Evolutionary conservation across 1,140 invertebrate genomes (phyloP), one percentile per base, ranked within the genome.

Genomic region (Cydia fagiglandana): DNA sequence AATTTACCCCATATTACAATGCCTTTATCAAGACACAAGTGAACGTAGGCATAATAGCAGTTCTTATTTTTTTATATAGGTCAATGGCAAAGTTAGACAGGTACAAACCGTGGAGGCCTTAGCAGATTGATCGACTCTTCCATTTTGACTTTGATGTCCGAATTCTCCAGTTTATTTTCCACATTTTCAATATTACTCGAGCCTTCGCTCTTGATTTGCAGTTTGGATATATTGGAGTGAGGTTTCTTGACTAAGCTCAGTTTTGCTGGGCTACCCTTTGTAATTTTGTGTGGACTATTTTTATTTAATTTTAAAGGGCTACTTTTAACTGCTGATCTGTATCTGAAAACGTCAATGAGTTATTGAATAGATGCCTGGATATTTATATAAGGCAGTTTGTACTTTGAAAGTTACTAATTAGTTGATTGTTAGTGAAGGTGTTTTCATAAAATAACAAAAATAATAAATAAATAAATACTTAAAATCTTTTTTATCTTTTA

Each of bases 91-190:
- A 77, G n/a, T 38, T 70, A 56, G 34, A 6, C 34, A 56, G 45
- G 13, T 45, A 73, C 47, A 66, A 68, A 78, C 74, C 47, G 73
- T 10, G 75, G 50, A 53, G 80, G 79, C 20, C 78, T 77, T 75
- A 84, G 56, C 15, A 85, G 74, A 77, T 84, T 83, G 15, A 86
- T 80, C 13, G 83, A 86, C 38, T 84, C 78, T 20, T 86, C 81
- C 68, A 77, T 75, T 66, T 74, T 76, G 68, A 34, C 70, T 61
- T 61, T 61, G 73, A 77, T 24, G 73, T 76, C 4, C 47, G 28
- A 74, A 76, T 73, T 30, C 64, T 64, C 41, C 64, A 24, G 28
- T 41, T 78, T 74, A 9, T 75, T 76, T 64, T 74, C 9, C 73
- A 61, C 70, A 81, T 79, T 10, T 64, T 74, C 75, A 83, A 84